Conservation (phyloP, 2,113 vertebrate species). For the Elephantulus edwardii region DNA sequence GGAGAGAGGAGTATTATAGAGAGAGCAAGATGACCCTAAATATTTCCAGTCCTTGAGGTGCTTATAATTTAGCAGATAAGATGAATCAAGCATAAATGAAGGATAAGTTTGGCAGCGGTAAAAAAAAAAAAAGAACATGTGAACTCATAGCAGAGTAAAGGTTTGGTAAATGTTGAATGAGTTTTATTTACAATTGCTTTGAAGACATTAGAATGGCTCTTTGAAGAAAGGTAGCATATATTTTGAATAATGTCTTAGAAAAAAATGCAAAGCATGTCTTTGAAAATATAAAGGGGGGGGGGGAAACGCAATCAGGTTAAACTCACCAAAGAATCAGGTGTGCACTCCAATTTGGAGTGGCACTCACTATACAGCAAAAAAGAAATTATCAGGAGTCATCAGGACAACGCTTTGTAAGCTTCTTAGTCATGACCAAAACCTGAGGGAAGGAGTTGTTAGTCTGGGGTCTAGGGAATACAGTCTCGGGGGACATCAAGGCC, state of each 20-base stretch:
- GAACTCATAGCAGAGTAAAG: not conserved
- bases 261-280: not conserved
- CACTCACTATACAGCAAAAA: not conserved
- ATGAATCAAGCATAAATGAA: not conserved
- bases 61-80: constrained; percentile 30
- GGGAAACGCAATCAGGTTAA: not conserved
- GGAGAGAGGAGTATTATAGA: not conserved
- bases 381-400: too few relatives aligned
- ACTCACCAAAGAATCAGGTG: not conserved
- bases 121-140: not conserved
- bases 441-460: too few relatives aligned
- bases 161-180: not conserved
- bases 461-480: too few relatives aligned
- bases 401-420: too few relatives aligned
- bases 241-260: constrained; percentile 28
- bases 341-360: not conserved
- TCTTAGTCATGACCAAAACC: too few relatives aligned
- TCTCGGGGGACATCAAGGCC: too few relatives aligned
- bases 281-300: too few relatives aligned
- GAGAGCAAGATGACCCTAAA: not conserved
- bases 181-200: not conserved
- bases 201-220: not conserved
- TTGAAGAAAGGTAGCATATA: not conserved
- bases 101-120: not conserved
- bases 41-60: not conserved